Evolutionary conservation across 2,797 vertebrate species (phyloP).

Genomic region (Bryconaethiops microstoma): DNA sequence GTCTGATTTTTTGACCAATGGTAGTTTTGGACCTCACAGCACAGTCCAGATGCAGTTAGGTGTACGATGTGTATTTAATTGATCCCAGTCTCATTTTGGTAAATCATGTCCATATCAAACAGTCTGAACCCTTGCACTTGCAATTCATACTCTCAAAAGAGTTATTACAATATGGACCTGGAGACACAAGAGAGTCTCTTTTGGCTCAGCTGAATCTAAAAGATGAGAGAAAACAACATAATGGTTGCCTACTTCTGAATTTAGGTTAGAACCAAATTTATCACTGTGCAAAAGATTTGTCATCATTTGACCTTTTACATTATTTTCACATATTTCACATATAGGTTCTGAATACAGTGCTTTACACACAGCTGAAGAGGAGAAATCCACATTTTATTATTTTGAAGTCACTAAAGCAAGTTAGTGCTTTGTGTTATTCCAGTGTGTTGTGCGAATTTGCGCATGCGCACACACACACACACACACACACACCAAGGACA

Average conservation of each 20-base stretch:
- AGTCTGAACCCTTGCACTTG: neutral
- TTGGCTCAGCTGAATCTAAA: neutral
- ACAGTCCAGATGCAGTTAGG: neutral
- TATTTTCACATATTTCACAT: neutral
- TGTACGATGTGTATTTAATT: slow-evolving; percentile 2
- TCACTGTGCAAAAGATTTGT: neutral
- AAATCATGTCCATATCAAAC: neutral
- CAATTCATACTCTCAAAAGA: slow-evolving; percentile 10
- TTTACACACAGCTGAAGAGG: too few relatives aligned
- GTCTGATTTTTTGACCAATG: neutral
- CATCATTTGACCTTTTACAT: neutral
- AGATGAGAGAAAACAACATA: neutral
- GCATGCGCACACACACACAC: neutral
- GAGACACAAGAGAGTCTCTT: neutral
- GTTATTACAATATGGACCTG: neutral
- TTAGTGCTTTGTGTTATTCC: too few relatives aligned
- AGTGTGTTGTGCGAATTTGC: neutral
- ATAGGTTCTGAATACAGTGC: neutral
- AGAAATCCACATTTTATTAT: too few relatives aligned
- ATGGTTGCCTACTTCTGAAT: neutral
- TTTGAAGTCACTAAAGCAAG: neutral
- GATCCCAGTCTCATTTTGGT: neutral
- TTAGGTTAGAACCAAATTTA: neutral
- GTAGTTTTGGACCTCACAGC: neutral
- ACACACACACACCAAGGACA: neutral